Evolutionary conservation across 1,140 invertebrate species (phyloP).

Genomic region (Drosophila quadrilineata): DNA sequence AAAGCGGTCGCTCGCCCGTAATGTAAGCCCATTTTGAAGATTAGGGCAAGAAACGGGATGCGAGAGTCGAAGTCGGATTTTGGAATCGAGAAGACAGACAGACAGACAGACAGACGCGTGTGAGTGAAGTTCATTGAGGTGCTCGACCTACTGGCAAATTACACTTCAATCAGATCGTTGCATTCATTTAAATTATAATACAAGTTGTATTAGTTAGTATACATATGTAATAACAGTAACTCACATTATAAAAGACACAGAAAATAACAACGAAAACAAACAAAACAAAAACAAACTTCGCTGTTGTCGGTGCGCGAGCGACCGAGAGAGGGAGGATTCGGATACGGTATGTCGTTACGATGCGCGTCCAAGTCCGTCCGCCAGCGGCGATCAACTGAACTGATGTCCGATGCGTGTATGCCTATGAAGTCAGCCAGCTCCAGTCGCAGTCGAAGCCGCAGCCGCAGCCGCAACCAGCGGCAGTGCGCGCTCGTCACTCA

Average conservation of each 20-base stretch:
- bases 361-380: constrained; percentile 62
- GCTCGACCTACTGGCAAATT: no score
- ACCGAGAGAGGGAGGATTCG: not conserved
- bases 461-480: not conserved
- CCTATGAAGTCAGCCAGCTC: constrained; percentile 31
- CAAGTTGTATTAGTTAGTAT: no score
- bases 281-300: not conserved
- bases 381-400: constrained; percentile 75
- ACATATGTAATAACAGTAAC: no score
- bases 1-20: constrained; percentile 18
- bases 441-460: not conserved
- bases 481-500: not conserved
- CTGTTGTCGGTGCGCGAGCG: not conserved
- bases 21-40: not conserved
- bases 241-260: constrained; percentile 25
- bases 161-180: no score
- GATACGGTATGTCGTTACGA: constrained; percentile 12
- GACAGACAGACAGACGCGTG: no score
- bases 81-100: no score
- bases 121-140: no score
- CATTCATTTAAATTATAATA: no score
- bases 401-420: constrained; percentile 36
- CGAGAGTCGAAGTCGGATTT: no score
- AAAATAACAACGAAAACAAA: constrained; percentile 40
- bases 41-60: not conserved